Evolutionary conservation across 2,797 vertebrate species (phyloP).

Genomic region (Botia kubotai): DNA sequence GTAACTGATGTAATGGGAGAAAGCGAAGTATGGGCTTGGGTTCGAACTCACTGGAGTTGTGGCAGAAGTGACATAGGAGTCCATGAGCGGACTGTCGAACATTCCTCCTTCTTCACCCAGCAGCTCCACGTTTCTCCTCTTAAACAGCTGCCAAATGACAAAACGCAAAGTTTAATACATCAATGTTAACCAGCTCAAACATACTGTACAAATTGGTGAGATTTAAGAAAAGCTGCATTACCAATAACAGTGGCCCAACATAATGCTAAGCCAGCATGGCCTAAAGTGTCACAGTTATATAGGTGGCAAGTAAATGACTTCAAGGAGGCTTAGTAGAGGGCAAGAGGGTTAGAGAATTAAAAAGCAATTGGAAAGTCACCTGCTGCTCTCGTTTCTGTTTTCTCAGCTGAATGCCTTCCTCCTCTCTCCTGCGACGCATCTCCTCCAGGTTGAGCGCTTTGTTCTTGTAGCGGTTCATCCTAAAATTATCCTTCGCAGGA

Average conservation of each 20-base stretch:
- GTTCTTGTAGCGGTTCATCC: conserved; percentile 99
- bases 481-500: conserved; percentile 95
- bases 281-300: no score
- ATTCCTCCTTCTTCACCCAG: conserved; percentile 90
- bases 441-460: conserved; percentile 97
- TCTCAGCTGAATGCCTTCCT: conserved; percentile 96
- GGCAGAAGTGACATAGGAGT: conserved; percentile 87
- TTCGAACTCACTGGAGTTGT: conserved; percentile 81
- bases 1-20: conserved; percentile 2
- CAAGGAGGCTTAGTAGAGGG: background rate
- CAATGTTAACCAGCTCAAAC: no score
- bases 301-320: no score
- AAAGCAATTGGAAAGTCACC: conserved; percentile 69
- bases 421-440: conserved; percentile 95
- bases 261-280: no score
- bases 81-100: conserved; percentile 91
- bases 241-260: no score
- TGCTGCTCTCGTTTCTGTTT: conserved; percentile 99
- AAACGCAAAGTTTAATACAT: no score
- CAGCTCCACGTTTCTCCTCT: conserved; percentile 95
- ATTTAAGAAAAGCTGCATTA: no score
- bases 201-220: no score
- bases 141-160: conserved; percentile 86
- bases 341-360: background rate
- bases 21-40: background rate